Evolutionary conservation across 2,797 vertebrate genomes (phyloP).

Genomic region (Threskiornis aethiopicus): DNA sequence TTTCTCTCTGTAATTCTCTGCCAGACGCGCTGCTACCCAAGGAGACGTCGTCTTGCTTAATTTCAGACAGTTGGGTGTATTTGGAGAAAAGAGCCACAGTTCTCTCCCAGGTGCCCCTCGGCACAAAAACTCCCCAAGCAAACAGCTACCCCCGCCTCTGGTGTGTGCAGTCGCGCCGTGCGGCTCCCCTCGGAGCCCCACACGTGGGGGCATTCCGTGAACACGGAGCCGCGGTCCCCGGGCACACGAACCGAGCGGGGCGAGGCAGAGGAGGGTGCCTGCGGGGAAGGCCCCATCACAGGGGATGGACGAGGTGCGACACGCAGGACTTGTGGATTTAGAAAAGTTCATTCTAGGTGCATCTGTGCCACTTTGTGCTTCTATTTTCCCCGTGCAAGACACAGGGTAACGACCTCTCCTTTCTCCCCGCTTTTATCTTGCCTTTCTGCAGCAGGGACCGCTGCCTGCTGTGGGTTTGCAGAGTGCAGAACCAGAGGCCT

Average conservation of each 20-base stretch:
- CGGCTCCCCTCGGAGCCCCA: not conserved
- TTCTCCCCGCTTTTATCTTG: too few species aligned
- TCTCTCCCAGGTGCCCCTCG: not conserved
- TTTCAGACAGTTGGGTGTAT: not conserved
- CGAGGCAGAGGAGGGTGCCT: not conserved
- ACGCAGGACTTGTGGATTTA: not conserved
- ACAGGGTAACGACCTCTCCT: not conserved
- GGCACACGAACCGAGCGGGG: not conserved
- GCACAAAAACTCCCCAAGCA: not conserved
- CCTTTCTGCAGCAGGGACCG: accelerated
- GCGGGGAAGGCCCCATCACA: accelerated
- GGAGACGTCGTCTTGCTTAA: not conserved
- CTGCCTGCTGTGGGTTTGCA: not conserved
- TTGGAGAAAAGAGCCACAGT: not conserved
- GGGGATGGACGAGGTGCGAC: not conserved
- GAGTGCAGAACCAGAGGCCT: too few species aligned
- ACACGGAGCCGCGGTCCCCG: accelerated
- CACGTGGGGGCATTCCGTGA: accelerated
- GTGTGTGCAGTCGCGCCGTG: accelerated
- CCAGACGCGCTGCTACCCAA: not conserved
- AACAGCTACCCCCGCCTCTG: too few species aligned
- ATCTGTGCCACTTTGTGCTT: not conserved
- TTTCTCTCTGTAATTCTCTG: not conserved
- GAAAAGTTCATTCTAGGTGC: not conserved
- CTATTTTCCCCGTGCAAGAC: not conserved